A percentile compares a stretch with the other conserved stretches of the same genome.
Conservation (phyloP, 2,797 vertebrate genomes). For the Schizothorax lantsangensis region DNA sequence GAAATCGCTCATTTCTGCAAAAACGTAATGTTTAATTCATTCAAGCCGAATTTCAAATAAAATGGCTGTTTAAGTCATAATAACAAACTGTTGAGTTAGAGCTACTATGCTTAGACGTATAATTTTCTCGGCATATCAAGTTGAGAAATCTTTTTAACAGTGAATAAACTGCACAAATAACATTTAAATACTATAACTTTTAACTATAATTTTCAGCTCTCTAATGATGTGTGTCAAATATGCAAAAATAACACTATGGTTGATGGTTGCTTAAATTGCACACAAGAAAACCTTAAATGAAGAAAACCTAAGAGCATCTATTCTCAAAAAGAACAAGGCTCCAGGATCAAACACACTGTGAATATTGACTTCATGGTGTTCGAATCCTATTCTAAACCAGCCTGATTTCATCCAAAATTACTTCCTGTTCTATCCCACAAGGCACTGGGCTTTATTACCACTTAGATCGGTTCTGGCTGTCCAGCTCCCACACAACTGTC, state of each 20-base stretch:
- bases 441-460: constrained; percentile 28
- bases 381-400: neutral
- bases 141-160: neutral
- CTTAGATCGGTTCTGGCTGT: neutral
- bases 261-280: neutral
- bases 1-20: neutral
- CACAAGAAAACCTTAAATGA: neutral
- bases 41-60: neutral
- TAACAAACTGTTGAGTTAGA: neutral
- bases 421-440: constrained; percentile 16
- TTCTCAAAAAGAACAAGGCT: neutral
- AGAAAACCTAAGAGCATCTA: neutral
- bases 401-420: constrained; percentile 21
- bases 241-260: too few relatives aligned
- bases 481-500: constrained; percentile 6
- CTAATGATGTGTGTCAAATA: neutral
- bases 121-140: neutral
- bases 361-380: constrained; percentile 28
- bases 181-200: neutral
- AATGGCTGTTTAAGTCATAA: neutral
- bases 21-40: neutral
- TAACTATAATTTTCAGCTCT: neutral
- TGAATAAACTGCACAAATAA: neutral
- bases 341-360: constrained; percentile 7
- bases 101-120: neutral